A percentile compares a stretch with the other conserved stretches of the same genome.
phyloP scores from a whole-genome alignment of 2,797 vertebrate genomes.

The Harpagifer antarcticus region DNA sequence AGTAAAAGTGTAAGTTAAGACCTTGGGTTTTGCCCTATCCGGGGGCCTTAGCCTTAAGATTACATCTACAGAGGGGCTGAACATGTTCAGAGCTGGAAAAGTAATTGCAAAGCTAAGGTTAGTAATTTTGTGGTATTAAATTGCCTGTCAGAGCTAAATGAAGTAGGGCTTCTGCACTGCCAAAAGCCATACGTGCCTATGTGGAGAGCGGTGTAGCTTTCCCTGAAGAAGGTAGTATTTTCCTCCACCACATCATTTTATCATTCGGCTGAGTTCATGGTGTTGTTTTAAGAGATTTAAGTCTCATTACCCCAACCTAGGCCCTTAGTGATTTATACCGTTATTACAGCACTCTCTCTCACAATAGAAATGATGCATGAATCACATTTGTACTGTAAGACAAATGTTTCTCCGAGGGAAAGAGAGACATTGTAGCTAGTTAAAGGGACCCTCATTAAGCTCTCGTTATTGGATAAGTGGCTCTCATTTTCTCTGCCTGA shows the following conservation, averaged over 20 bases:
- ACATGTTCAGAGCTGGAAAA: conserved; percentile 84
- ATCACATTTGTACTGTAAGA: conserved; percentile 87
- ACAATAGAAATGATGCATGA: conserved; percentile 87
- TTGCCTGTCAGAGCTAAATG: conserved; percentile 86
- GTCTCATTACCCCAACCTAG: conserved; percentile 84
- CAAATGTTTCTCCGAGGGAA: conserved; percentile 86
- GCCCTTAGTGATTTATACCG: conserved; percentile 83
- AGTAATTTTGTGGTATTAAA: conserved; percentile 88
- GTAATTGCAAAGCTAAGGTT: conserved; percentile 87
- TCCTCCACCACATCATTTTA: conserved; percentile 84
- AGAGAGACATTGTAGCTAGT: conserved; percentile 81
- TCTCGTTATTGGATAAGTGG: conserved; percentile 88
- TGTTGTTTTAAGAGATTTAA: conserved; percentile 88
- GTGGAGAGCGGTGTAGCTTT: conserved; percentile 80
- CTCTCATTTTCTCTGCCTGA: conserved; percentile 85
- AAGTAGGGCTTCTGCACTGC: conserved; percentile 84
- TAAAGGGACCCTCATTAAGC: conserved; percentile 87
- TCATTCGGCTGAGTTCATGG: conserved; percentile 83
- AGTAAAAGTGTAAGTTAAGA: conserved; percentile 69
- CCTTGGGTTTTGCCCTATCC: conserved; percentile 73
- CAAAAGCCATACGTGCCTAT: conserved; percentile 80
- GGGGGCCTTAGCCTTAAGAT: conserved; percentile 76
- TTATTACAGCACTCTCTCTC: conserved; percentile 85
- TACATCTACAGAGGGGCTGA: conserved; percentile 78
- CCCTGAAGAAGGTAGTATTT: conserved; percentile 80